Base-by-base conservation (phyloP, 2,113 vertebrate genomes). In the Galbula dea region DNA sequence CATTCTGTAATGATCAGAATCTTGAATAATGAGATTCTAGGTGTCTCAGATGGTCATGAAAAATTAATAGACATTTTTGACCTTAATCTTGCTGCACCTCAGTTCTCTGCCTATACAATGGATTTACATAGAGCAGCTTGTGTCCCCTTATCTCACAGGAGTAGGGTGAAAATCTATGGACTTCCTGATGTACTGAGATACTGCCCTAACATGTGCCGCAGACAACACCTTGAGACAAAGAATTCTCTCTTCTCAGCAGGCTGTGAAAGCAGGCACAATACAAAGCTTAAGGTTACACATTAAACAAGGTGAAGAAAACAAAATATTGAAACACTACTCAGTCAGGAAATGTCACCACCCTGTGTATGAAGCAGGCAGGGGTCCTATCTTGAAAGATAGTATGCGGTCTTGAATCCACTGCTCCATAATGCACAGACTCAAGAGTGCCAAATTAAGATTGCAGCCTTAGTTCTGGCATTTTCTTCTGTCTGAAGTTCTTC, bases 31-130 rank as follows among this genome's bases (percentile, higher is more conserved):
- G 9, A 94, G 59, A 95, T 90, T 89, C 49, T 62, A 90, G 66
- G 49, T 73, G 46, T 92, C 89, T 93, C 84, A 93, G 81, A 87
- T 66, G 58, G 59, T 69, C 54, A 87, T 82, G 46, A 89, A 96
- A 93, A 94, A 87, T 89, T 92, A 94, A 84, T 90, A 62, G 74
- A 76, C 19, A n/a, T 57, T 93, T 95, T 89, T 92, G 34, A 89
- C 86, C 84, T 94, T 89, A 93, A 90, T 92, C 68, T 93, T 94
- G 54, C 66, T 82, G 89, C 59, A 69, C 81, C 54, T 96, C 62
- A 62, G 63, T 68, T 92, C 83, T 58, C 62, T 0, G 0, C 49
- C 77, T 87, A 43, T 89, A 90, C 58, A 90, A 66, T 30, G 23
- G 58, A 84, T 89, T 84, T 95, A 89, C 85, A 94, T 83, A 66